Base-by-base conservation (phyloP, 64 coral and sea anemone species). In the Porites australiensis region DNA sequence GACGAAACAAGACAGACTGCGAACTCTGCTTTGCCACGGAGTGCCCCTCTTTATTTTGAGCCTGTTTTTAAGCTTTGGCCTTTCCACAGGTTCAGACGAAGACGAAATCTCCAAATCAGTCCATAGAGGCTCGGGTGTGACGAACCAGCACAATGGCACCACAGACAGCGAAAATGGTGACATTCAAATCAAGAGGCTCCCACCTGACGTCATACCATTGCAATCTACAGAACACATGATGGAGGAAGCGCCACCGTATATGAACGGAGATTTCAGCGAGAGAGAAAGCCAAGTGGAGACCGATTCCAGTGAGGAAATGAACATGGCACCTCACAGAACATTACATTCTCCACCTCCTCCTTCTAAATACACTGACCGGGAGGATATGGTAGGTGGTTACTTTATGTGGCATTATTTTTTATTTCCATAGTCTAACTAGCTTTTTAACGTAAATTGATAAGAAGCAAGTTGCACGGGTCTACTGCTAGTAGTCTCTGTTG, bases 301-400 rank as follows among this genome's bases (percentile, higher is more conserved):
- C 57, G 92, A 94, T 82, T 97, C 95, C 6, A 87, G 88, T 82
- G 95, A 97, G 59, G 95, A 97, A 48, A 97, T 97, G 92, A 89
- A 94, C 89, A 97, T 94, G 82, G 88, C 67, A 18, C 95, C 95
- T 21, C 92, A 82, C 58, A 65, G 75, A 57, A 64, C 85, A 53
- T 44, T 73, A 20, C 89, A 49, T 22, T 82, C 95, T 67, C 62
- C 74, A 60, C 92, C 79, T 18, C 86, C 50, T 19, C 86, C 50
- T 19, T 94, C 95, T 13, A 94, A 94, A 57, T 97, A 94, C 77
- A 97, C 92, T 12, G 88, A 83, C 57, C 74, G 89, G 64, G 95
- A 91, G 7, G 95, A 97, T 15, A 75, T 97, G 88, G 95, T 97
- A 61, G 2, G 95, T 59, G 27, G 27, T 37, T 37, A 37, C 27